Percentiles rank a stretch among this genome's conserved stretches.
Evolutionary conservation across 64 coral and sea anemone genomes (phyloP).

Genomic region (Montipora efflorescens): DNA sequence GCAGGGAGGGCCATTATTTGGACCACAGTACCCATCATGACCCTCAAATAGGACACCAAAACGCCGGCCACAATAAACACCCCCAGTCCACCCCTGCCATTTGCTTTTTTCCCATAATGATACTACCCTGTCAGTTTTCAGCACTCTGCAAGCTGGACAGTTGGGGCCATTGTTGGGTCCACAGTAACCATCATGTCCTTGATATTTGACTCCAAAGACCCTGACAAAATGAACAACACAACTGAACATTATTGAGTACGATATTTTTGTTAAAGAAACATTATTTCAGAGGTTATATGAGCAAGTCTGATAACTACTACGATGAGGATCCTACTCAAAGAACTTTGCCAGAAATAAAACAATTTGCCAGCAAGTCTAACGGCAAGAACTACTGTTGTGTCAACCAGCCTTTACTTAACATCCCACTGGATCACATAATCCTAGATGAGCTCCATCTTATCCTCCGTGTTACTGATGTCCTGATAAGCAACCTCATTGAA

Average conservation of each 20-base stretch:
- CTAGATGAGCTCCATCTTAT: no score
- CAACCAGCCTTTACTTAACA: no score
- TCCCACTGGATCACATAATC: no score
- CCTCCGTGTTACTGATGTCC: no score
- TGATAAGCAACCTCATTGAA: no score
- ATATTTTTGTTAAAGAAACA: no score
- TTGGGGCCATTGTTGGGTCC: constrained; percentile 42
- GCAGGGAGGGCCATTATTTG: constrained; percentile 53
- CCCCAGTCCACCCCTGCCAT: constrained; percentile 69
- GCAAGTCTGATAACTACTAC: neutral
- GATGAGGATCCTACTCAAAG: neutral
- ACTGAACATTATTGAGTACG: no score
- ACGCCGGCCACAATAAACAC: constrained; percentile 31
- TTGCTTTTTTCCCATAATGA: constrained; percentile 31
- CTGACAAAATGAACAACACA: neutral
- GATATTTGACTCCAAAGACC: constrained; percentile 35
- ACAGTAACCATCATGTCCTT: constrained; percentile 44
- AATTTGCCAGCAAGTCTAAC: neutral
- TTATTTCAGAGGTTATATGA: neutral
- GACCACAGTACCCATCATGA: constrained; percentile 69
- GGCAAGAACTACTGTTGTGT: neutral
- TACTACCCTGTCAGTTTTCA: constrained; percentile 30
- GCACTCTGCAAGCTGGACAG: constrained; percentile 58
- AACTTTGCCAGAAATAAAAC: neutral
- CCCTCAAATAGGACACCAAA: neutral